These are phyloP conservation scores for Mellilla xanthometata DNA, from an alignment of 2,888 invertebrate species.

Conservation along the genomic window DNA sequence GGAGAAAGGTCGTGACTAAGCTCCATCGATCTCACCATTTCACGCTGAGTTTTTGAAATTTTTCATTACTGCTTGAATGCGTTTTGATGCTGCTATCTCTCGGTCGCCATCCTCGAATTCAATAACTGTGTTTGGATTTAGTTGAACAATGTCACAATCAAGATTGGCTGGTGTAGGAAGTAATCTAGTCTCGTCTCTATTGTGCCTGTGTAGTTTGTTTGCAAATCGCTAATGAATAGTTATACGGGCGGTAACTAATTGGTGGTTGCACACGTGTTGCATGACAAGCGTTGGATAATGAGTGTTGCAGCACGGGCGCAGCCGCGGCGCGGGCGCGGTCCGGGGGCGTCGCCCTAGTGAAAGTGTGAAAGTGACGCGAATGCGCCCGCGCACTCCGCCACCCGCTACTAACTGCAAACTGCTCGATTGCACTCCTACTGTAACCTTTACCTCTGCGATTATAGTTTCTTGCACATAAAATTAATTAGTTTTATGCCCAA, in stretches of 20 bases:
- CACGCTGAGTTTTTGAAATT: constrained; percentile 37
- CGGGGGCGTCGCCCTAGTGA: constrained; percentile 78
- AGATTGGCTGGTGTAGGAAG: neutral
- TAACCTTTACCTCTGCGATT: constrained; percentile 32
- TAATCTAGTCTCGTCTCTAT: neutral
- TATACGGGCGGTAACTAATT: constrained; percentile 16
- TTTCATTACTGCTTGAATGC: constrained; percentile 23
- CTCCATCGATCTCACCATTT: constrained; percentile 42
- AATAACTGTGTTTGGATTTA: constrained; percentile 17
- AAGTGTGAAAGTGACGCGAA: constrained; percentile 82
- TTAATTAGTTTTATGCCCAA: constrained; percentile 28
- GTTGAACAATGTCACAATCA: constrained; percentile 4
- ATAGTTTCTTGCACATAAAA: constrained; percentile 8
- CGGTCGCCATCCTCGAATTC: constrained; percentile 12
- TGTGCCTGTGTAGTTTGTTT: neutral
- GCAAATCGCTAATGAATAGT: neutral
- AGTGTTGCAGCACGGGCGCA: constrained; percentile 64
- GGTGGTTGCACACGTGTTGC: constrained; percentile 32
- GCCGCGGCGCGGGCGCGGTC: constrained; percentile 43
- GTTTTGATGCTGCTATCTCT: constrained; percentile 12
- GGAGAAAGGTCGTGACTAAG: constrained; percentile 44
- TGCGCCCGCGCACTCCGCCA: constrained; percentile 51
- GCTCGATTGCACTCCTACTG: constrained; percentile 34
- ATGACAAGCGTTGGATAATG: constrained; percentile 65
- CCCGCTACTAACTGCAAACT: constrained; percentile 27